A percentile compares a stretch with the other conserved stretches of the same genome.
These are phyloP conservation scores for Borostomias antarcticus DNA, from an alignment of 2,797 vertebrate species.

Conservation along the genomic window DNA sequence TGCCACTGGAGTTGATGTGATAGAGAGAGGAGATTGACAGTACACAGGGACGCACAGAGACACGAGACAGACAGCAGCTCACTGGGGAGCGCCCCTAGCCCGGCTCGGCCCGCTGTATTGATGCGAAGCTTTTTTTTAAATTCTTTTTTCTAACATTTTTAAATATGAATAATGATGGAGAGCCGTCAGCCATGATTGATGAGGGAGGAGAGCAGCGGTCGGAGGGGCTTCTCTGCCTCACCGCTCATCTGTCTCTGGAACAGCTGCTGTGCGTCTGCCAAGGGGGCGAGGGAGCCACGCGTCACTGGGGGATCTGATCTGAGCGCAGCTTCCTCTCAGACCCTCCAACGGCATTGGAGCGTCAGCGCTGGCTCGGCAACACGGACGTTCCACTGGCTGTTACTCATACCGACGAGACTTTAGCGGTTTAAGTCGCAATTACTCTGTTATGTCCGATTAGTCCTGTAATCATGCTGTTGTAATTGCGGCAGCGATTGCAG, in stretches of 20 bases:
- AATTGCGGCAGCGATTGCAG: slow-evolving; percentile 64
- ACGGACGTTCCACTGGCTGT: slow-evolving; percentile 48
- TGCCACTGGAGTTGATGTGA: slow-evolving; percentile 15
- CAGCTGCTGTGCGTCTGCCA: slow-evolving; percentile 59
- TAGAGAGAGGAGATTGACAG: slow-evolving; percentile 44
- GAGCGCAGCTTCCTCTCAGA: slow-evolving; percentile 15
- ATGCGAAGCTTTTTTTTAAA: slow-evolving; percentile 56
- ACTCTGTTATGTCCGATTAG: slow-evolving; percentile 74
- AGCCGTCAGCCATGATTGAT: slow-evolving; percentile 72
- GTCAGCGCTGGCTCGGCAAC: slow-evolving; percentile 37
- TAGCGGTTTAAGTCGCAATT: slow-evolving; percentile 64
- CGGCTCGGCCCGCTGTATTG: slow-evolving; percentile 37
- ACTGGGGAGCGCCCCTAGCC: slow-evolving; percentile 36
- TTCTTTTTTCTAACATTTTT: no score
- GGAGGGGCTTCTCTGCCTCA: slow-evolving; percentile 45
- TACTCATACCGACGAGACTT: slow-evolving; percentile 51
- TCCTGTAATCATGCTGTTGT: slow-evolving; percentile 64
- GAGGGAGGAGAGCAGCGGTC: slow-evolving; percentile 48
- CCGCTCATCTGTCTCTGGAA: slow-evolving; percentile 55
- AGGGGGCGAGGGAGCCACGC: slow-evolving; percentile 32
- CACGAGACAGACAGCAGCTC: slow-evolving; percentile 32
- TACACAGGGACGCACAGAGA: slow-evolving; percentile 36
- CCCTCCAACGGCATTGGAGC: slow-evolving; percentile 19
- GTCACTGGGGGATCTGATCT: slow-evolving; percentile 29
- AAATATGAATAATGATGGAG: slow-evolving; percentile 64